Conservation (phyloP, 2,888 invertebrate species). For the Neoascia interrupta region DNA sequence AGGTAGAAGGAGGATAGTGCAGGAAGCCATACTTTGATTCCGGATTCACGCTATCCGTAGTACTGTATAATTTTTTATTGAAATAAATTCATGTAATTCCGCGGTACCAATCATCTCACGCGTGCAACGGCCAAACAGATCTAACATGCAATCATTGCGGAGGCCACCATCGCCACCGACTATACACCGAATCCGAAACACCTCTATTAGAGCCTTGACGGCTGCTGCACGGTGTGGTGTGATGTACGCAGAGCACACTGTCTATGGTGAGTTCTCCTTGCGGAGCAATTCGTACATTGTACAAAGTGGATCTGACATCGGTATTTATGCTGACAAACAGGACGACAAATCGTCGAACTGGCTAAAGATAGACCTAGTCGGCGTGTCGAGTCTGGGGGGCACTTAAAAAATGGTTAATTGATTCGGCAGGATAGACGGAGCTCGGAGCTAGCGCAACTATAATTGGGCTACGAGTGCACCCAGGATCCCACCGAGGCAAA, state of each 20-base stretch:
- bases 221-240: background rate
- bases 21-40: slow-evolving; percentile 53
- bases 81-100: slow-evolving; percentile 69
- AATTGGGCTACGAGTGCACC: slow-evolving; percentile 22
- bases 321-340: slow-evolving; percentile 70
- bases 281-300: slow-evolving; percentile 27
- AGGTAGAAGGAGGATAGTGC: slow-evolving; percentile 33
- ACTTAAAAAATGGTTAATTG: slow-evolving; percentile 43
- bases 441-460: slow-evolving; percentile 8
- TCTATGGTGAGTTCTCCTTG: slow-evolving; percentile 8
- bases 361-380: slow-evolving; percentile 22
- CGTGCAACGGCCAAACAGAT: slow-evolving; percentile 48
- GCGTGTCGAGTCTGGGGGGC: slow-evolving; percentile 2
- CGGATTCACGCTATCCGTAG: slow-evolving; percentile 40
- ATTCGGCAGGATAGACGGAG: slow-evolving; percentile 28
- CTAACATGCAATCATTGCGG: slow-evolving; percentile 62
- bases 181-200: slow-evolving; percentile 41
- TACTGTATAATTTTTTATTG: slow-evolving; percentile 67
- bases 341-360: slow-evolving; percentile 64
- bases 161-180: slow-evolving; percentile 54
- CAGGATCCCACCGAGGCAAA: slow-evolving; percentile 18
- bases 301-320: slow-evolving; percentile 68
- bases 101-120: slow-evolving; percentile 64
- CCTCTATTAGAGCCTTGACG: slow-evolving; percentile 53
- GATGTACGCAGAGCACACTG: background rate